Conservation (phyloP, 2,797 vertebrate species). For the Amblyraja radiata region DNA sequence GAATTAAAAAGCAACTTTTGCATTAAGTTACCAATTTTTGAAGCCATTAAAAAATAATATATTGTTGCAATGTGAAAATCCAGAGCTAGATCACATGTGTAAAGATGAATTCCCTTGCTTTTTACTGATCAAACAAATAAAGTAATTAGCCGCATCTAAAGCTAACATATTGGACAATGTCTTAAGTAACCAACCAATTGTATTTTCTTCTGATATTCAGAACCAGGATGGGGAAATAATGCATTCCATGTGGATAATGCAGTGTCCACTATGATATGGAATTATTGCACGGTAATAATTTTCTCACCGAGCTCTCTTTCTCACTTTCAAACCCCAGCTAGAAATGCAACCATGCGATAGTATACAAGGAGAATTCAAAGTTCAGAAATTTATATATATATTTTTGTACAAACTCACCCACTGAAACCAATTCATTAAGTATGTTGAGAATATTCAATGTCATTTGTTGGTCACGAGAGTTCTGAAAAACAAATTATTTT, state of each 20-base stretch:
- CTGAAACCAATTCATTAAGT: slow-evolving; percentile 81
- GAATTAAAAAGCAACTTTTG: not conserved
- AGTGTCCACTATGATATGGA: not conserved
- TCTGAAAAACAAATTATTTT: slow-evolving; percentile 64
- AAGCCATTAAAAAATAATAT: not conserved
- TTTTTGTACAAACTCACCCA: slow-evolving; percentile 63
- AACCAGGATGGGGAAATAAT: not conserved
- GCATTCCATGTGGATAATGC: not conserved
- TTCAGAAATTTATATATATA: not conserved
- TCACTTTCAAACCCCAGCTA: not conserved
- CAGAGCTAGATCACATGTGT: not conserved
- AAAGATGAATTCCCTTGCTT: not conserved
- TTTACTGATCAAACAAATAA: not conserved
- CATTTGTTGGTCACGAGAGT: slow-evolving; percentile 76
- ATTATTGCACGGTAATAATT: not conserved
- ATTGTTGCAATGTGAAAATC: not conserved
- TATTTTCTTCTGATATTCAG: not conserved
- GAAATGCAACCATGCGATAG: not conserved
- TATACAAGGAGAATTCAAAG: not conserved
- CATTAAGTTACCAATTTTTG: not conserved
- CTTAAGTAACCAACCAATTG: not conserved
- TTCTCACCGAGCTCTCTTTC: not conserved
- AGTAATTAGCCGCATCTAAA: not conserved
- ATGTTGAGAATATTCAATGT: slow-evolving; percentile 83
- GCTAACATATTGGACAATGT: not conserved